Conservation (phyloP, 2,797 vertebrate species). For the Xiphorhynchus erythropygius region DNA sequence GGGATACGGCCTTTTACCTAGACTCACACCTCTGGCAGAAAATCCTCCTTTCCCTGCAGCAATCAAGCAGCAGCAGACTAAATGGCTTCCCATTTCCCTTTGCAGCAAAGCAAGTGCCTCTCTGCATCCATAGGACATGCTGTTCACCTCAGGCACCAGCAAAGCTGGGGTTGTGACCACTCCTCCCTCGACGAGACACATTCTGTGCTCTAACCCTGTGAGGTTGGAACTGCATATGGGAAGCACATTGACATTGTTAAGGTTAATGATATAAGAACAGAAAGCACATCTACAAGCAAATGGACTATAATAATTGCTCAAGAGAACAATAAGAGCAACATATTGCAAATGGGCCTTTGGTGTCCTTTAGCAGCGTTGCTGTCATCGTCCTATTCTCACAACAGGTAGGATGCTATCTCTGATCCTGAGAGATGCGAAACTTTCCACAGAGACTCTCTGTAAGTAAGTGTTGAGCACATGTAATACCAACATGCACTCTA, state of each 20-base stretch:
- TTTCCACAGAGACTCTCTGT: neutral
- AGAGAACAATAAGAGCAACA: neutral
- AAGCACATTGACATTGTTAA: neutral
- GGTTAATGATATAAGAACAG: neutral
- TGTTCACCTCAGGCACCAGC: neutral
- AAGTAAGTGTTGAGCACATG: accelerated
- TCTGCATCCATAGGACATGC: neutral
- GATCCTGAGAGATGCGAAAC: neutral
- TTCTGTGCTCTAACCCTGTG: neutral
- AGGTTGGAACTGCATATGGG: neutral
- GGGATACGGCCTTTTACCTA: neutral
- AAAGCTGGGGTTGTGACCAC: neutral
- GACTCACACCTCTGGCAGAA: neutral
- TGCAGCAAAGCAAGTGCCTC: neutral
- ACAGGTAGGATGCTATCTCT: accelerated
- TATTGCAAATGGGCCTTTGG: neutral
- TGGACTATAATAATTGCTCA: neutral
- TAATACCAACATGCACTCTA: neutral
- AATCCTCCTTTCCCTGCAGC: neutral
- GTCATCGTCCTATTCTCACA: neutral
- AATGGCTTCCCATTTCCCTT: neutral
- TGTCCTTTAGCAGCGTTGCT: neutral
- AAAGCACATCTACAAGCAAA: neutral
- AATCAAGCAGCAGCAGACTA: neutral
- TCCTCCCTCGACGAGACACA: accelerated